These are phyloP conservation scores for Eledona agricola DNA, from an alignment of 2,888 invertebrate genomes.

Conservation along the genomic window DNA sequence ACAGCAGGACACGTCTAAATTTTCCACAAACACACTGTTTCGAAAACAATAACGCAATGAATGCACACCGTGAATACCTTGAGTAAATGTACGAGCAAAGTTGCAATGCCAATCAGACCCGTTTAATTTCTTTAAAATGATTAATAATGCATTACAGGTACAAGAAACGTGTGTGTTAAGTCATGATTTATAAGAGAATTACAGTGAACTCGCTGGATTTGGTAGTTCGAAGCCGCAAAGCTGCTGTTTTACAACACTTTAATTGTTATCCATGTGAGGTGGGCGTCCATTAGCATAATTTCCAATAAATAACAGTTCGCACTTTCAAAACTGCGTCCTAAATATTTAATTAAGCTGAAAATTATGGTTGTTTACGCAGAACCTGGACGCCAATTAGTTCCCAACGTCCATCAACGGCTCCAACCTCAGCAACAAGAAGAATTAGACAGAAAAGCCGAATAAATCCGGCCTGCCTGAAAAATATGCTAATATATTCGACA, in stretches of 20 bases:
- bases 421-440: slow-evolving; percentile 8
- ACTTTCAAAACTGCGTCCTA: slow-evolving; percentile 12
- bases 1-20: too few relatives aligned
- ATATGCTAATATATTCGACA: slow-evolving; percentile 38
- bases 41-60: too few relatives aligned
- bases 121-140: too few relatives aligned
- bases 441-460: slow-evolving; percentile 12
- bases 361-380: slow-evolving; percentile 10
- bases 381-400: slow-evolving; percentile 10
- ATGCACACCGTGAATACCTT: too few relatives aligned
- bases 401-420: slow-evolving; percentile 10
- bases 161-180: too few relatives aligned
- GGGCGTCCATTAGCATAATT: slow-evolving; percentile 30
- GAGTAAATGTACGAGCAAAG: too few relatives aligned
- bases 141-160: too few relatives aligned
- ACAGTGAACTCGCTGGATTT: slow-evolving; percentile 7
- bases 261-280: slow-evolving; percentile 18
- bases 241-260: slow-evolving; percentile 30
- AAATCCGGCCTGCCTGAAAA: slow-evolving; percentile 21
- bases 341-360: slow-evolving; percentile 29
- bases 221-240: slow-evolving; percentile 12
- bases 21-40: too few relatives aligned
- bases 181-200: too few relatives aligned
- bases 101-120: too few relatives aligned
- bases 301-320: slow-evolving; percentile 22